Conservation (phyloP, 2,113 vertebrate genomes). For the Glaucidium brasilianum region DNA sequence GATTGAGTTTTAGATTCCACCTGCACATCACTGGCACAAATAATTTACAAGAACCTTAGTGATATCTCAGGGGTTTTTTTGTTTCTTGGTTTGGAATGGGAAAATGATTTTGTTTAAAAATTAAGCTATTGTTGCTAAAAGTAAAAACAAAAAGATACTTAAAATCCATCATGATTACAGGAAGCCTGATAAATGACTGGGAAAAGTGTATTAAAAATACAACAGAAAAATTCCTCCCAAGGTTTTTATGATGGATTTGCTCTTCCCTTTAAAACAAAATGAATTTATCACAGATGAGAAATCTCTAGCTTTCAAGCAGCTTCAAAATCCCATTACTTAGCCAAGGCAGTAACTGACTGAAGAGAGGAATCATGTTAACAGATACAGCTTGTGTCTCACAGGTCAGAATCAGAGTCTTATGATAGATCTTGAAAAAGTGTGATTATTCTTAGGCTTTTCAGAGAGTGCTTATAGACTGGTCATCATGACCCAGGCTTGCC, state of each 20-base stretch:
- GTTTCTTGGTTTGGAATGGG: neutral
- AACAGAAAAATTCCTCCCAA: constrained; percentile 2
- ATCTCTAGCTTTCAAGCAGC: neutral
- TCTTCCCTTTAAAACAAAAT: constrained; percentile 26
- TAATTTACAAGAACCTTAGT: neutral
- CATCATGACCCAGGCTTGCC: neutral
- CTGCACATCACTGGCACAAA: neutral
- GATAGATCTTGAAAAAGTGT: neutral
- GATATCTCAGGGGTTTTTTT: neutral
- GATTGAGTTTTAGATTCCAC: neutral
- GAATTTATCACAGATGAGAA: constrained; percentile 27
- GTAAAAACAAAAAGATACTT: neutral
- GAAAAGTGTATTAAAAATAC: constrained; percentile 3
- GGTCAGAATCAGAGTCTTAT: neutral
- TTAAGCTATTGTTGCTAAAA: constrained; percentile 1
- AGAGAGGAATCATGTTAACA: neutral
- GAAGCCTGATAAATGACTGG: neutral
- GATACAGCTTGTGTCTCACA: neutral
- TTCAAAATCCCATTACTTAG: neutral
- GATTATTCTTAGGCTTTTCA: neutral
- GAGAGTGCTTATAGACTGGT: neutral
- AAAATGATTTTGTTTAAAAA: neutral
- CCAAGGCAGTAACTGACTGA: neutral
- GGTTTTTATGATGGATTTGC: constrained; percentile 19
- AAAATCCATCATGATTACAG: neutral